Evolutionary conservation across 2,888 invertebrate species (phyloP), one percentile per base, ranked within the genome.

Genomic region (Andrena hattorfiana): DNA sequence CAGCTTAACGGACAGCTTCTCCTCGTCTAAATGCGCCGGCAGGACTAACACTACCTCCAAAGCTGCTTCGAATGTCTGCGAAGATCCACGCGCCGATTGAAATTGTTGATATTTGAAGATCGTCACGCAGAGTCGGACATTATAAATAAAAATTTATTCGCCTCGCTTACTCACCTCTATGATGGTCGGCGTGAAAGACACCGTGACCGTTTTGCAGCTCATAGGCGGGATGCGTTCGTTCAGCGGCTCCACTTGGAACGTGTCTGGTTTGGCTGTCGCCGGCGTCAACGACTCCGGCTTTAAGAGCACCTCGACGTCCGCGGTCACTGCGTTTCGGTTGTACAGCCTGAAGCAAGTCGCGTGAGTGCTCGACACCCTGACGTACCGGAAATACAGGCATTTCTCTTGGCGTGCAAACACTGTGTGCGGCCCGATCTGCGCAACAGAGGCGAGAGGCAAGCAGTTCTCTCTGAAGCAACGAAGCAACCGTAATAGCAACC

Each of bases 151-250:
- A 3, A 5, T 5, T 20, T 20, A n/a, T 66, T 63, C 42, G 63
- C 59, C 77, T 59, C 54, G 28, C 16, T 8, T 32, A 8, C 62
- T 82, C 90, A 95, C 95, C 84, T 93, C 91, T 69, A 95, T 93
- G 2, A 90, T 78, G n/a, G 84, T 87, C 2, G 95, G 95, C 2
- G 90, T 91, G 79, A 95, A 95, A 0, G 89, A 89, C 51, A 95
- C 85, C 0, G 89, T 90, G 49, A 95, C 90, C 49, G 85, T 88
- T 76, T 88, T 91, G 30, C 87, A 88, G 42, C 90, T 90, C 89
- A 94, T 93, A 1, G 94, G 91, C n/a, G 93, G 90, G 30, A 95
- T 91, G 10, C 84, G 89, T 8, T 93, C 78, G 59, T 77, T 83
- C 48, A 78, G 70, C 4, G 94, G 94, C 20, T 91, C 83, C 13